Evolutionary conservation across 2,888 invertebrate species (phyloP), one percentile per base, ranked within the genome.

Genomic region (Melanchra persicariae): DNA sequence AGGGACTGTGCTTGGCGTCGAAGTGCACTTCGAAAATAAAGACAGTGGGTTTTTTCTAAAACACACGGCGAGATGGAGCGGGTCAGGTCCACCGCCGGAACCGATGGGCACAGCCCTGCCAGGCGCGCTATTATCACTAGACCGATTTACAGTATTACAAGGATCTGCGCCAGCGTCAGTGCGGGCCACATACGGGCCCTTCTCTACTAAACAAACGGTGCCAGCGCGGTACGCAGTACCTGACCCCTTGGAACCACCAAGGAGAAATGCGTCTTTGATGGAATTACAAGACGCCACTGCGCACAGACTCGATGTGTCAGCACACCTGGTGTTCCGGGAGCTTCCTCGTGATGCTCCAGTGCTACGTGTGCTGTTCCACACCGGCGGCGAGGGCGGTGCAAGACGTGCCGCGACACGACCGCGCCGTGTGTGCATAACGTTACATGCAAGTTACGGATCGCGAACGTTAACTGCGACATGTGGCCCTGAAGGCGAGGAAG

Each of bases 161-260:
- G 98, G 98, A 51, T 98, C 98, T 59, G 98, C 98, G 84, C 98
- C 99, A 34, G 98, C 98, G 45, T 98, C 98, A 34, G 98, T 99
- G 54, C 97, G 99, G 74, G 99, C 99, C 61, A 98, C 98, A 52
- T 99, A 99, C 91, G 99, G 99, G 7, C 99, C 99, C 10, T 99
- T 99, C 94, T 98, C 98, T 85, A 99, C 99, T 67, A 99, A 99
- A 90, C 99, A 99, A 94, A 99, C 99, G 0, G 98, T 99, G 51
- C 98, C 99, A 51, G 98, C 98, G 2, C 96, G 98, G 60, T 98
- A 98, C 90, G 98, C 98, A 75, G 98, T 98, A 62, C 98, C 98
- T 9, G 98, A 98, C 92, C 97, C 98, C 0, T 93, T 98, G 76
- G 98, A 98, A 87, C 96, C 97, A 43, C 96, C 97, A 3, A 89